Percentiles rank a stretch among this genome's conserved stretches.
Conservation (phyloP, 2,888 invertebrate species). For the Polydrusus tereticollis region DNA sequence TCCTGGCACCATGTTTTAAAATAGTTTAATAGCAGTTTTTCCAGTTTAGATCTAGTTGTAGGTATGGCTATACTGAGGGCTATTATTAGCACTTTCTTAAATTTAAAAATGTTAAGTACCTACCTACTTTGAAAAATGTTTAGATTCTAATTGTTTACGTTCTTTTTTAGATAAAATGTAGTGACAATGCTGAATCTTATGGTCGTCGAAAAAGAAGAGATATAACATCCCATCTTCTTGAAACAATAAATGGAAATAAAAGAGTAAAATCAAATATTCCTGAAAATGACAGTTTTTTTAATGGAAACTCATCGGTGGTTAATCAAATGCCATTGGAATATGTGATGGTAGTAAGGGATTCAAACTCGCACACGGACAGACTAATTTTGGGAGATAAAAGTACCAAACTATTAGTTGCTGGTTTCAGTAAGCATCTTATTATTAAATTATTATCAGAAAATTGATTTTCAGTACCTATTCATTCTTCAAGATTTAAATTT, state of each 20-base stretch:
- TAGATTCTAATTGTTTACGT: not conserved
- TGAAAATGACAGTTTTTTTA: slow-evolving; percentile 48
- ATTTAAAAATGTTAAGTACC: too few species aligned
- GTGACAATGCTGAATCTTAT: slow-evolving; percentile 61
- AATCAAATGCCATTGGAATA: slow-evolving; percentile 71
- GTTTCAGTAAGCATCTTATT: slow-evolving; percentile 67
- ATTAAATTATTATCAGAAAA: too few species aligned
- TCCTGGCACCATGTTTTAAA: too few species aligned
- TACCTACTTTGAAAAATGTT: too few species aligned
- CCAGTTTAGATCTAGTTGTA: too few species aligned
- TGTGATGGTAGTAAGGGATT: slow-evolving; percentile 71
- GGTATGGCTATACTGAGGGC: not conserved
- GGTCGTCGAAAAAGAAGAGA: slow-evolving; percentile 63
- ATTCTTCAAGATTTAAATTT: too few species aligned
- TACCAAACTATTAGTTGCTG: slow-evolving; percentile 71
- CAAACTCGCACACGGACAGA: slow-evolving; percentile 73
- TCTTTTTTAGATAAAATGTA: slow-evolving; percentile 65
- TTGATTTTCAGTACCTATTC: not conserved
- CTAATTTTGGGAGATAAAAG: slow-evolving; percentile 74
- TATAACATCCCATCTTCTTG: slow-evolving; percentile 46
- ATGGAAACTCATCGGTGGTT: slow-evolving; percentile 50
- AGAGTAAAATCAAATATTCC: slow-evolving; percentile 54
- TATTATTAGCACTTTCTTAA: not conserved
- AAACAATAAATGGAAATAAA: slow-evolving; percentile 56
- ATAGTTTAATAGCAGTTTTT: too few species aligned